Conservation (phyloP, 92 coral and sea anemone species). For the Epizoanthus fatuus region DNA sequence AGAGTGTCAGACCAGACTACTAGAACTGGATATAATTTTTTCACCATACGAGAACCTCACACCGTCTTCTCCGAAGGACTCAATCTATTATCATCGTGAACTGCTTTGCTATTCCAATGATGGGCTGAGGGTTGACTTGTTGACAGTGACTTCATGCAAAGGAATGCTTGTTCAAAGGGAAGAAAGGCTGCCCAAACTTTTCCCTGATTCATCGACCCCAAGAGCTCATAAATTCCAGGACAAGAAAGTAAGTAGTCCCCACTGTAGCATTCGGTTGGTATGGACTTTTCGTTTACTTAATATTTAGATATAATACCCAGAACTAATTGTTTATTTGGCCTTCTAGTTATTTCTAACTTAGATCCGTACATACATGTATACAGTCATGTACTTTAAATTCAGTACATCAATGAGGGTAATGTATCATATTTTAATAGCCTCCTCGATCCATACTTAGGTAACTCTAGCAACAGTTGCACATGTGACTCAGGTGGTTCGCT, state of each 20-base stretch:
- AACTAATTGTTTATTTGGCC: too few species aligned
- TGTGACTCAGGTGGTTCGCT: too few species aligned
- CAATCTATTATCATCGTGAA: conserved; percentile 87
- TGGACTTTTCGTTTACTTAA: too few species aligned
- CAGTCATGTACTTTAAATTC: too few species aligned
- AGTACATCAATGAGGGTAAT: too few species aligned
- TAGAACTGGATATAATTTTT: conserved; percentile 69
- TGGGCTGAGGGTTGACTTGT: conserved; percentile 88
- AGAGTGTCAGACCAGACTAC: conserved; percentile 85
- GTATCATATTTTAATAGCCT: too few species aligned
- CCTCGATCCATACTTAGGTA: too few species aligned
- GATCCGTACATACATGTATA: too few species aligned
- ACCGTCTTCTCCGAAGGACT: conserved; percentile 60
- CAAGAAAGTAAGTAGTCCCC: conserved; percentile 74
- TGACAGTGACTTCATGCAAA: conserved; percentile 88
- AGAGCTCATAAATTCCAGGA: conserved; percentile 87
- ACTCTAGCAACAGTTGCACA: too few species aligned
- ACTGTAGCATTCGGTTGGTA: not conserved
- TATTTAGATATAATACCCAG: too few species aligned
- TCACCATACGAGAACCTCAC: conserved; percentile 69
- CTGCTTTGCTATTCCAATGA: conserved; percentile 89
- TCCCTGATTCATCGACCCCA: conserved; percentile 82
- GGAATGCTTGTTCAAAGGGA: conserved; percentile 87
- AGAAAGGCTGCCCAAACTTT: conserved; percentile 73
- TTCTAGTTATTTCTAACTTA: too few species aligned